phyloP scores from a whole-genome alignment of 2,113 vertebrate species.

The Acrocephalus kingi region DNA sequence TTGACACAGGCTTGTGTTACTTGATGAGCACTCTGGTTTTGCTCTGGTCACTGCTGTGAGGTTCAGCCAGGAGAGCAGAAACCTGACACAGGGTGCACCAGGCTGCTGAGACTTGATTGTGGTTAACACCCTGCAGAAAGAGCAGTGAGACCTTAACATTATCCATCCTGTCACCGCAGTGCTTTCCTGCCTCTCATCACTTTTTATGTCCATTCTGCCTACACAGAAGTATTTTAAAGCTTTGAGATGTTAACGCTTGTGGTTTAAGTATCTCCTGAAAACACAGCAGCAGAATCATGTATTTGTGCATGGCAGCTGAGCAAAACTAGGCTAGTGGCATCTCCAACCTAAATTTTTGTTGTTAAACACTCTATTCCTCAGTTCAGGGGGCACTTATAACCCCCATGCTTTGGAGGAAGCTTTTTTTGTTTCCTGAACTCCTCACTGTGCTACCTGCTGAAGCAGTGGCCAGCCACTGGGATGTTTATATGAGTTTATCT shows the following conservation, averaged over 20 bases:
- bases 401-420: not conserved
- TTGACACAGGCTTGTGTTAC: too few species aligned
- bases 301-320: not conserved
- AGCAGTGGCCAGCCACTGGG: not conserved
- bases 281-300: not conserved
- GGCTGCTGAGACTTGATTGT: not conserved
- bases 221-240: not conserved
- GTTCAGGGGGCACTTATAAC: not conserved
- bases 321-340: not conserved
- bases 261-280: not conserved
- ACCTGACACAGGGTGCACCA: accelerated
- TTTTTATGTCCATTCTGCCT: not conserved
- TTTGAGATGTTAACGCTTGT: not conserved
- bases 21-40: not conserved
- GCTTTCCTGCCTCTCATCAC: not conserved
- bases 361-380: not conserved
- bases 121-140: not conserved
- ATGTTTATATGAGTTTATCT: not conserved
- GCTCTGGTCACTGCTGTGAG: not conserved
- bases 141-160: not conserved
- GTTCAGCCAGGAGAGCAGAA: not conserved
- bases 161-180: accelerated
- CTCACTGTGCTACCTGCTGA: not conserved
- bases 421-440: not conserved
- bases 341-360: not conserved